Evolutionary conservation across 2,113 vertebrate genomes (phyloP).

Genomic region (Nettapus auritus): DNA sequence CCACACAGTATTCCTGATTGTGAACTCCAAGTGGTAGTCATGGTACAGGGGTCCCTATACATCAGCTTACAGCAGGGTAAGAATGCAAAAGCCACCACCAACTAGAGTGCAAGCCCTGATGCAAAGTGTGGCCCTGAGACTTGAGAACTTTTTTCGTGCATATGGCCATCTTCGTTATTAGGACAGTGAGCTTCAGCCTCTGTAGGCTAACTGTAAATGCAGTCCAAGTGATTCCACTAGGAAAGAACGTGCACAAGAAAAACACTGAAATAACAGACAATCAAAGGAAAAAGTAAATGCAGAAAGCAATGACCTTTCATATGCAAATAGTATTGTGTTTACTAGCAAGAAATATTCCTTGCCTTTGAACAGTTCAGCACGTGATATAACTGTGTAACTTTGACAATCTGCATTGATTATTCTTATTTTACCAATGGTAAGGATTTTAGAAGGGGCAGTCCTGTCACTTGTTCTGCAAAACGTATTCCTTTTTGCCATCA

Average conservation of each 20-base stretch:
- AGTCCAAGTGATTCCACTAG: background rate
- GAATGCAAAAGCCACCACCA: background rate
- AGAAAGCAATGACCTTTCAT: background rate
- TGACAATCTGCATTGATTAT: background rate
- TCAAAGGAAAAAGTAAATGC: background rate
- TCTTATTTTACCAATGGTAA: background rate
- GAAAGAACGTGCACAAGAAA: background rate
- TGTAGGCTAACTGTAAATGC: background rate
- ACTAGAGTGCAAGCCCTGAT: background rate
- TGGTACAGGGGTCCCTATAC: background rate
- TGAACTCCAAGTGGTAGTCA: accelerated
- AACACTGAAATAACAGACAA: background rate
- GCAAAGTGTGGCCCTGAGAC: background rate
- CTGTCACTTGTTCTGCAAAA: background rate
- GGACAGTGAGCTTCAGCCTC: background rate
- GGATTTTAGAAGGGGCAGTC: background rate
- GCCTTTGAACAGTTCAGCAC: background rate
- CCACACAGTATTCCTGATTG: background rate
- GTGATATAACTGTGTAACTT: background rate
- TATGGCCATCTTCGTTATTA: background rate
- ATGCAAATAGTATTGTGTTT: background rate
- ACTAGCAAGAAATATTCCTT: background rate
- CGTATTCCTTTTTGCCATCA: background rate
- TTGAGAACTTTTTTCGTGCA: background rate
- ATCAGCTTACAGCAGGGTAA: background rate